phyloP scores from a whole-genome alignment of 2,797 vertebrate genomes.

The Danio choprae region DNA sequence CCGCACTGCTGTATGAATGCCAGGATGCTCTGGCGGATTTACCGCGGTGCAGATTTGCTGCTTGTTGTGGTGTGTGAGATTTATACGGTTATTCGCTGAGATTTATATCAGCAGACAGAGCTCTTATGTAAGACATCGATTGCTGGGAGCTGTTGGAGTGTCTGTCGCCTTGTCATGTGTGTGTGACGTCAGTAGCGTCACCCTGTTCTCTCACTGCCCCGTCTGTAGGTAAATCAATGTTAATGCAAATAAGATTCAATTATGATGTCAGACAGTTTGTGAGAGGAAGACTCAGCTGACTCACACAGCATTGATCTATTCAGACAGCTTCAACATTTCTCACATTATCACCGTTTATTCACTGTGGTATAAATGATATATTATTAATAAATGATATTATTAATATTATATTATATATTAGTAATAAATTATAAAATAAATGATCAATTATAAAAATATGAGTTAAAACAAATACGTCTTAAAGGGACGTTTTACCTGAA shows the following conservation, averaged over 20 bases:
- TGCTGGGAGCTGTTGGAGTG: slow-evolving; percentile 33
- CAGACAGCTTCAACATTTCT: too few species aligned
- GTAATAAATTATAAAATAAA: too few species aligned
- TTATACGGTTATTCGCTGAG: neutral
- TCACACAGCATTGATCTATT: neutral
- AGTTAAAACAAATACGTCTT: too few species aligned
- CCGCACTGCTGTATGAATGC: slow-evolving; percentile 18
- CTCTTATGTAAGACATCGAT: slow-evolving; percentile 64
- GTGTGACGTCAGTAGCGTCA: slow-evolving; percentile 31
- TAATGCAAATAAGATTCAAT: slow-evolving; percentile 17
- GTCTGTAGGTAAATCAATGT: neutral
- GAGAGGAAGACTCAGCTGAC: slow-evolving; percentile 31
- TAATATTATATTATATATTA: too few species aligned
- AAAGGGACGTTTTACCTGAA: too few species aligned
- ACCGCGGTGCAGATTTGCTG: neutral
- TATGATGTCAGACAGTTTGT: slow-evolving; percentile 33
- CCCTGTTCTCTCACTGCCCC: slow-evolving; percentile 24
- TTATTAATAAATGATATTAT: too few species aligned
- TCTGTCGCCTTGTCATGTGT: slow-evolving; percentile 31
- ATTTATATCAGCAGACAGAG: slow-evolving; percentile 58
- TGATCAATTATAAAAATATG: too few species aligned
- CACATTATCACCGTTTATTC: too few species aligned
- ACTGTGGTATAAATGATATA: too few species aligned
- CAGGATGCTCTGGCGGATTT: slow-evolving; percentile 29
- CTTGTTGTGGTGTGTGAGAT: slow-evolving; percentile 17